These are phyloP conservation scores for Xiphophorus hellerii DNA, from an alignment of 2,113 vertebrate genomes.

Conservation along the genomic window DNA sequence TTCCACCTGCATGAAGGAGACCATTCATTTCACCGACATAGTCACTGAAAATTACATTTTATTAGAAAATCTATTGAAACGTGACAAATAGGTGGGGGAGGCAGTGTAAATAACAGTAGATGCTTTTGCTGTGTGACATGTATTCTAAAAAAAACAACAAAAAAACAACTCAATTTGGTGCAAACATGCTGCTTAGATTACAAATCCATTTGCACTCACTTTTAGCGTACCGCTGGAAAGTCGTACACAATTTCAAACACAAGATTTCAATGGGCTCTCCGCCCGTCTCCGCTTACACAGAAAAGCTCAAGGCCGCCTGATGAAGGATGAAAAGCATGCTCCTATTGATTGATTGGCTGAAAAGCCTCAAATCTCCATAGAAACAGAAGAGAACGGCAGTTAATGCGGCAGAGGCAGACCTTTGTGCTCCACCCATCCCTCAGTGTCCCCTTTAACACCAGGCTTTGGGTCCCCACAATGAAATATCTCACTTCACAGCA, in stretches of 20 bases:
- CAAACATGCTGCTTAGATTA: slow-evolving; percentile 41
- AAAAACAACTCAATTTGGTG: slow-evolving; percentile 42
- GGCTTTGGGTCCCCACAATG: slow-evolving; percentile 67
- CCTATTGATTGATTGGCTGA: slow-evolving; percentile 73
- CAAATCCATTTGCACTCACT: slow-evolving; percentile 47
- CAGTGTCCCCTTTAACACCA: slow-evolving; percentile 67
- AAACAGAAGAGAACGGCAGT: slow-evolving; percentile 70
- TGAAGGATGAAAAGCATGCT: slow-evolving; percentile 78
- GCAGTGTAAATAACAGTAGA: slow-evolving; percentile 30
- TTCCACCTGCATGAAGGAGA: slow-evolving; percentile 86
- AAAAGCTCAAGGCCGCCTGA: slow-evolving; percentile 73
- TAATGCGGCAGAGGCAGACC: slow-evolving; percentile 61
- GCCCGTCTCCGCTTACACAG: slow-evolving; percentile 49
- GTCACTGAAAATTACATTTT: slow-evolving; percentile 17
- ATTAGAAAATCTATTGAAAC: slow-evolving; percentile 47
- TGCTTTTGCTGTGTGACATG: slow-evolving; percentile 40
- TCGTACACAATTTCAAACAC: slow-evolving; percentile 53
- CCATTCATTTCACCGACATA: slow-evolving; percentile 15
- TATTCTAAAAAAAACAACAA: slow-evolving; percentile 26
- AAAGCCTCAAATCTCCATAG: slow-evolving; percentile 77
- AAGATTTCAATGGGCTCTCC: slow-evolving; percentile 52
- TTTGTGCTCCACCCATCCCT: slow-evolving; percentile 70
- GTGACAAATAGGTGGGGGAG: slow-evolving; percentile 24
- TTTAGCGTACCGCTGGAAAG: slow-evolving; percentile 48
- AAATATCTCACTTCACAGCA: slow-evolving; percentile 75